Percentiles rank a stretch among this genome's conserved stretches.
Conservation (phyloP, 53 echinoderm and acorn worm genomes). For the Holothuria scabra region DNA sequence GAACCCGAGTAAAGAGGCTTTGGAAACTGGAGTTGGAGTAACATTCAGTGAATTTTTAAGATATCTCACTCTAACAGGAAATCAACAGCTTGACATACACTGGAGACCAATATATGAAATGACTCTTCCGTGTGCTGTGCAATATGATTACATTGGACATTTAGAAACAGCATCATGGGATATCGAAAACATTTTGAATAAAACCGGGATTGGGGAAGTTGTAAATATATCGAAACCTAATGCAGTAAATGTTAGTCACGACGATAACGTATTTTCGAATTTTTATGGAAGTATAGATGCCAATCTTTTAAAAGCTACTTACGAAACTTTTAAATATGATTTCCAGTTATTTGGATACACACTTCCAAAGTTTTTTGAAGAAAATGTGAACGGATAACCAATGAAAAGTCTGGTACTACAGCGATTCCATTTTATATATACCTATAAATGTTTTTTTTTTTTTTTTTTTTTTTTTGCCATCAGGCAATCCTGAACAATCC, state of each 20-base stretch:
- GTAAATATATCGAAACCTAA: conserved; percentile 48
- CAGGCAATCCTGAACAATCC: too few relatives aligned
- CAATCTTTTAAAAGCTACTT: conserved; percentile 51
- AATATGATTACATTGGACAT: conserved; percentile 75
- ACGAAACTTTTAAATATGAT: conserved; percentile 61
- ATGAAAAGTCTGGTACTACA: too few relatives aligned
- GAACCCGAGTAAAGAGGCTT: conserved; percentile 55
- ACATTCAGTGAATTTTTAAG: conserved; percentile 70
- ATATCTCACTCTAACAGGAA: conserved; percentile 42
- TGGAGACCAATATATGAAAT: conserved; percentile 74
- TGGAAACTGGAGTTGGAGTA: conserved; percentile 56
- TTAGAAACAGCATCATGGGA: conserved; percentile 67
- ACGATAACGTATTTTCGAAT: conserved; percentile 49
- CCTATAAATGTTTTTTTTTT: too few relatives aligned
- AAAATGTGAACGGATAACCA: background rate
- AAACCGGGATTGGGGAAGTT: conserved; percentile 60
- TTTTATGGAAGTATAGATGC: conserved; percentile 54
- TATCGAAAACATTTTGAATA: conserved; percentile 60
- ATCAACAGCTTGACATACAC: conserved; percentile 60
- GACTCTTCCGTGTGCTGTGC: conserved; percentile 64
- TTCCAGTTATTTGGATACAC: conserved; percentile 69
- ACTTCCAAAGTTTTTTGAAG: conserved; percentile 48
- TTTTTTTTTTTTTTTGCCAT: too few relatives aligned
- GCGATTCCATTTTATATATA: too few relatives aligned
- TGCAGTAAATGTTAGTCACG: conserved; percentile 55